Base-by-base conservation (phyloP, 2,888 invertebrate species). In the Gymnocheta viridis region DNA sequence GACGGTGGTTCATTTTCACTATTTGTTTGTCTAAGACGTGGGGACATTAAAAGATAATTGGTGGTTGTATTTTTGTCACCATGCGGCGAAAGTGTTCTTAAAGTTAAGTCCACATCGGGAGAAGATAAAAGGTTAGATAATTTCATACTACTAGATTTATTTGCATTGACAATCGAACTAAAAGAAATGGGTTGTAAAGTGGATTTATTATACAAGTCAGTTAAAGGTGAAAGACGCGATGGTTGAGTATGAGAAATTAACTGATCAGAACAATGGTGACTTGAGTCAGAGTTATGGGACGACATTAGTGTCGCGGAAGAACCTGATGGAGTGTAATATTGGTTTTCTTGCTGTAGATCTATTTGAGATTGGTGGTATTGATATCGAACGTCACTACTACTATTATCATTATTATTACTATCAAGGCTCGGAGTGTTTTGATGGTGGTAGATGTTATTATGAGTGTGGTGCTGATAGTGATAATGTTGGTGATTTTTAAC, bases 401-500 rank as follows among this genome's bases (percentile, higher is more conserved):
- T 85, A 62, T 86, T 84, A 44, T 82, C 12, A 56, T 14, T 73
- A 77, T 62, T 82, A 62, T 86, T 86, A 14, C 66, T 56, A 56
- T 66, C 47, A 38, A 4, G 35, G n/a, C 27, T 49, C 19, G 17
- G 22, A 60, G 10, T 74, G 29, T 5, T 69, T 27, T 41, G 27
- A 80, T 86, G 82, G 51, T 69, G 47, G 17, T 74, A 70, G 82
- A 5, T 76, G 60, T 73, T 83, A 80, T 83, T 86, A 87, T 88
- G 86, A 67, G 85, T 83, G 85, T 83, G 81, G 81, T 85, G 86
- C 82, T 85, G 82, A 82, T 85, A 69, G 86, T 88, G 86, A 87
- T 88, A 87, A 82, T 87, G 87, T 85, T 88, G 87, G 85, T 87
- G 86, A 85, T 87, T 86, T 86, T 88, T 86, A 86, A 86, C 85